Conservation (phyloP, 2,888 invertebrate species). For the Lithophane socia region DNA sequence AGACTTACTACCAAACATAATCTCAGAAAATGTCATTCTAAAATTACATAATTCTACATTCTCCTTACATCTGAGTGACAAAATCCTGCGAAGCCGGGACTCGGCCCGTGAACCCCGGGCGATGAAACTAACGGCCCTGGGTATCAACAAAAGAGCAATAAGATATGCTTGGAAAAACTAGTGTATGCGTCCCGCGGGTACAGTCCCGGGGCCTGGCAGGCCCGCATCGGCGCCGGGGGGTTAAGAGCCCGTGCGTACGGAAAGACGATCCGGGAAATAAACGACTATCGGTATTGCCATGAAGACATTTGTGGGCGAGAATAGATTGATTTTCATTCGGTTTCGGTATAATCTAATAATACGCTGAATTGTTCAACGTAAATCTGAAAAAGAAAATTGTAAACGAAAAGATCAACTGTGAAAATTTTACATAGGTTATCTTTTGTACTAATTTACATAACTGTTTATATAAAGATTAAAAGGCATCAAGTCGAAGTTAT, state of each 20-base stretch:
- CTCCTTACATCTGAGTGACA: constrained; percentile 43
- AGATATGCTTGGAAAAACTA: constrained; percentile 91
- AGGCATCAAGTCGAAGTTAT: not conserved
- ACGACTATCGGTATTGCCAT: constrained; percentile 77
- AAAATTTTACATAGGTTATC: not conserved
- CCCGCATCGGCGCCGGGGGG: constrained; percentile 76
- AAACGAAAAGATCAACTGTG: constrained; percentile 3
- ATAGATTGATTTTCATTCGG: constrained; percentile 75
- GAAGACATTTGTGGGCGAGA: constrained; percentile 72
- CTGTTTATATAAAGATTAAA: constrained; percentile 26
- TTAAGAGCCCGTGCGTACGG: constrained; percentile 74
- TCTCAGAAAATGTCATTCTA: not conserved
- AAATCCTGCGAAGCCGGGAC: constrained; percentile 69
- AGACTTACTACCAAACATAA: not conserved
- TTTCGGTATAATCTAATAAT: constrained; percentile 59
- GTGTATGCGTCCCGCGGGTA: constrained; percentile 86
- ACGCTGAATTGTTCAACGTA: constrained; percentile 28
- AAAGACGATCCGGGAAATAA: constrained; percentile 70
- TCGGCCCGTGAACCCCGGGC: constrained; percentile 81
- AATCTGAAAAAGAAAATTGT: constrained; percentile 14
- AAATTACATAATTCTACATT: constrained; percentile 33
- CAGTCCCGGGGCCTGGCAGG: constrained; percentile 72
- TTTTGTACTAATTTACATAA: not conserved
- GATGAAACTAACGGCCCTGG: constrained; percentile 90
- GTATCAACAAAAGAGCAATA: constrained; percentile 90